Base-by-base conservation (phyloP, 2,113 vertebrate species). In the Mellivora capensis region DNA sequence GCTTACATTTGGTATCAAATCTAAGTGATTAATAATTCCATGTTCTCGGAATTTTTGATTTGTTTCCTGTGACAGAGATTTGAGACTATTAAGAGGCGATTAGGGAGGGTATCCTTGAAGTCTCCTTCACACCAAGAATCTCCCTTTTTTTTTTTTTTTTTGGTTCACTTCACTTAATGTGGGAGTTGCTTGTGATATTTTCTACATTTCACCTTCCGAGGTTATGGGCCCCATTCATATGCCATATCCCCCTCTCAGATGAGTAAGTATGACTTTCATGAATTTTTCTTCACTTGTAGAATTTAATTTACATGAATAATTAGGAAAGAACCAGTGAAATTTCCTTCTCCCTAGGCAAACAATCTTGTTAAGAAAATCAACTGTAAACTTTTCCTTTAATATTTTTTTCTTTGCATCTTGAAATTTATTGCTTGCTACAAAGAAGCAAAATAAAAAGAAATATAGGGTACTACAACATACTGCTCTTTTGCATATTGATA, bases 221-320 rank as follows among this genome's bases (percentile, higher is more conserved):
- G 98, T 99, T 99, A 99, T 99, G 94, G 98, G 98, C 97, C 97
- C 98, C 98, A 99, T 99, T 99, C 98, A 98, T 98, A 98, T 98
- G 98, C 98, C 98, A 98, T 94, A 96, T 98, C 98, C 99, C 98
- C 98, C 98, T 99, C 98, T 98, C 97, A 98, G 98, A 99, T 98
- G 99, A 99, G 96, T 99, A 99, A 99, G 98, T 98, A 98, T 17
- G 97, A 98, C 98, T 99, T 99, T 99, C 98, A 99, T 99, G 98
- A 99, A 99, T 99, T 99, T 99, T 98, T 98, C 98, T 98, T 99
- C 98, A 99, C 98, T 99, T 98, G 97, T 98, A 98, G 98, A 98
- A 98, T 99, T 99, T 98, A 98, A 99, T 99, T 99, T 99, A 98
- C 98, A 98, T 99, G 98, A 98, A 98, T 98, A 99, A 99, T 99